These are phyloP conservation scores for Epiblema foenella DNA, from an alignment of 2,888 invertebrate genomes.

Conservation along the genomic window DNA sequence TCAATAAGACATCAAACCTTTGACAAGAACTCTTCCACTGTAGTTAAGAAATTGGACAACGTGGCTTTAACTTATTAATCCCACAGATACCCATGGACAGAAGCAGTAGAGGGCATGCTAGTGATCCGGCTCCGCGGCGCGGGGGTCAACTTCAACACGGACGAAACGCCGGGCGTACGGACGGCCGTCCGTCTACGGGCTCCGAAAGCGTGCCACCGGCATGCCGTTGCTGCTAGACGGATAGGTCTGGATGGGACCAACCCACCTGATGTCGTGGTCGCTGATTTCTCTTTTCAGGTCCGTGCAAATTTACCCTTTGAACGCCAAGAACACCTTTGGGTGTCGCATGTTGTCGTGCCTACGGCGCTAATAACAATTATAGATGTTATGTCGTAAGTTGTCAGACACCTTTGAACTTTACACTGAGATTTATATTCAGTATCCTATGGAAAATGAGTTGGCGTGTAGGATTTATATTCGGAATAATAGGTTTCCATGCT, in stretches of 20 bases:
- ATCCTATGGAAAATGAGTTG: no score
- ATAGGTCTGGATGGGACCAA: slow-evolving; percentile 59
- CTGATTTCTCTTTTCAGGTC: slow-evolving; percentile 78
- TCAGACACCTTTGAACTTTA: no score
- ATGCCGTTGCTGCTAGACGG: slow-evolving; percentile 68
- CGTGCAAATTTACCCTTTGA: not conserved
- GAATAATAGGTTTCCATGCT: no score
- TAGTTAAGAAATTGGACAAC: no score
- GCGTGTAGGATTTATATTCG: no score
- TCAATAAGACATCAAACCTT: no score
- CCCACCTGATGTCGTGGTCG: slow-evolving; percentile 68
- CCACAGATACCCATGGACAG: slow-evolving; percentile 76
- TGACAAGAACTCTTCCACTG: no score
- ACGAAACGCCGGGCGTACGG: slow-evolving; percentile 56
- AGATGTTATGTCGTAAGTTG: no score
- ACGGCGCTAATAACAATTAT: no score
- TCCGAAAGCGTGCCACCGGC: slow-evolving; percentile 73
- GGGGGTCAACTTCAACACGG: slow-evolving; percentile 49
- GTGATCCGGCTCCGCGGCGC: slow-evolving; percentile 74
- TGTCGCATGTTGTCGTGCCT: no score
- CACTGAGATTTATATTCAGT: no score
- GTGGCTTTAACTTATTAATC: not conserved
- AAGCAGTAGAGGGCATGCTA: slow-evolving; percentile 81
- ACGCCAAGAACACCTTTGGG: no score
- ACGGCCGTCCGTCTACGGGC: slow-evolving; percentile 69